Base-by-base conservation (phyloP, 2,797 vertebrate species). In the Enoplosus armatus region DNA sequence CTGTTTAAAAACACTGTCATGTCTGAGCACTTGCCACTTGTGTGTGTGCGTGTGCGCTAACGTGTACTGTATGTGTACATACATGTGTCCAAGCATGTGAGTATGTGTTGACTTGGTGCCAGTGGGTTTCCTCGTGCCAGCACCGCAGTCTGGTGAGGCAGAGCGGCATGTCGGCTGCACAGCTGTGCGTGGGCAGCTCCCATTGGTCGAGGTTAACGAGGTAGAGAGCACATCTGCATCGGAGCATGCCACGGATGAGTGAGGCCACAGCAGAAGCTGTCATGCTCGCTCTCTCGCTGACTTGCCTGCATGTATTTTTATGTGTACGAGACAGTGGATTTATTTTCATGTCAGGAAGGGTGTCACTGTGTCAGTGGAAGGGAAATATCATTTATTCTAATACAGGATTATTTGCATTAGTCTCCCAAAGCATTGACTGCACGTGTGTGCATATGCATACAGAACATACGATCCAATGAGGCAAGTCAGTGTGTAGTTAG, bases 191-290 rank as follows among this genome's bases (percentile, higher is more conserved):
- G 79, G 93, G 65, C 73, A 56, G 66, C 90, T 93, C 92, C 88
- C 84, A 92, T 92, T 92, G 93, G 93, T 55, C 53, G 87, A 85
- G 89, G 93, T 91, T 91, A 92, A 94, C 89, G 88, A 93, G 93
- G 79, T 86, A 85, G 89, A 80, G 85, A 80, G 84, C 94, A 89
- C 93, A 92, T 94, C 93, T 94, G 93, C 89, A 92, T 85, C 60
- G 31, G 79, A 73, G 87, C 75, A 81, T 84, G 83, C 48, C 85
- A 92, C 78, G 89, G 90, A 87, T 92, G 90, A 93, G 80, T 79
- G 86, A 84, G 74, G 82, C 84, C 86, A 65, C 75, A 71, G 75
- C 78, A 63, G 85, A 78, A 72, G 72, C 83, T 77, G 71, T 37
- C 76, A 62, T 66, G 68, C 77, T 72, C 59, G 56, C 72, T 20